These are phyloP conservation scores for Coptodon rendalli DNA, from an alignment of 2,113 vertebrate genomes.

Conservation along the genomic window DNA sequence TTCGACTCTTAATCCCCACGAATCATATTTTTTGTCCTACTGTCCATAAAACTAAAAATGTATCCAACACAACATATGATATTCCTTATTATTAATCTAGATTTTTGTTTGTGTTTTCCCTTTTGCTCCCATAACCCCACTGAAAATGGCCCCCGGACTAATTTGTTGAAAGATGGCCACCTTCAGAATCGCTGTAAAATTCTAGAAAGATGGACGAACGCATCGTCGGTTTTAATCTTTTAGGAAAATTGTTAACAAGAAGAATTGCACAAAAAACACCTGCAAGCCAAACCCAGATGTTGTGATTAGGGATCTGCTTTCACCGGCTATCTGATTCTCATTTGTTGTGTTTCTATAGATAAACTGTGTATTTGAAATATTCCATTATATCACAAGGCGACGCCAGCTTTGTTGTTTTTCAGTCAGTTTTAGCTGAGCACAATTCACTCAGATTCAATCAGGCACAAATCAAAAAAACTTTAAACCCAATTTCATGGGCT, in stretches of 20 bases:
- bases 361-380: slow-evolving; percentile 23
- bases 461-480: slow-evolving; percentile 42
- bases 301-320: not conserved
- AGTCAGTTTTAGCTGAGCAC: slow-evolving; percentile 14
- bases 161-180: not conserved
- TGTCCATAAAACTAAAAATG: not conserved
- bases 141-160: not conserved
- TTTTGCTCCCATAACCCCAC: not conserved
- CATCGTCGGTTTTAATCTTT: not conserved
- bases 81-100: not conserved
- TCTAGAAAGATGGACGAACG: not conserved
- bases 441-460: slow-evolving; percentile 55
- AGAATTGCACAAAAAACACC: not conserved
- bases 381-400: slow-evolving; percentile 17
- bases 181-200: not conserved
- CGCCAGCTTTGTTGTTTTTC: slow-evolving; percentile 40
- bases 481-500: slow-evolving; percentile 47
- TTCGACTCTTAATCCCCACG: not conserved
- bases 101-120: not conserved
- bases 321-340: not conserved
- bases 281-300: not conserved
- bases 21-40: not conserved
- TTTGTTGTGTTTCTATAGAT: not conserved
- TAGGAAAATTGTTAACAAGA: not conserved
- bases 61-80: not conserved